These are phyloP conservation scores for Chaetodon trifascialis DNA, from an alignment of 2,113 vertebrate genomes.

Conservation along the genomic window DNA sequence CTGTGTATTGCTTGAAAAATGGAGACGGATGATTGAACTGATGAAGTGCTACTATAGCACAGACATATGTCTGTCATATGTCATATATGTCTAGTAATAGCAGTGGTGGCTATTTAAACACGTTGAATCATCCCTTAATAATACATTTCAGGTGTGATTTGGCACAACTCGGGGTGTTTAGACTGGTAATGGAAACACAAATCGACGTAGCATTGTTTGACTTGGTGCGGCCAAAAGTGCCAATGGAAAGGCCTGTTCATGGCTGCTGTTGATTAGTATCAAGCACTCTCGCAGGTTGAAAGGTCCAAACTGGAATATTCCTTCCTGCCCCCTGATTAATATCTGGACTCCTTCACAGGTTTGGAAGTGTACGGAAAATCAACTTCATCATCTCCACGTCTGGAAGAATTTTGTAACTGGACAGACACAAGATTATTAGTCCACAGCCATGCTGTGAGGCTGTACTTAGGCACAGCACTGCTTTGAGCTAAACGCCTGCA, in stretches of 20 bases:
- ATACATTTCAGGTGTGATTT: too few species aligned
- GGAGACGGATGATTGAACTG: too few species aligned
- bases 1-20: too few species aligned
- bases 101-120: too few species aligned
- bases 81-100: too few species aligned
- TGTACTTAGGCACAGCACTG: not conserved
- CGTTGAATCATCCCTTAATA: too few species aligned
- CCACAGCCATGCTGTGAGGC: not conserved
- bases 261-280: not conserved
- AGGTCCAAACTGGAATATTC: slow-evolving; percentile 4
- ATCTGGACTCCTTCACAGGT: not conserved
- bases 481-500: not conserved
- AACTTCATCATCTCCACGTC: not conserved
- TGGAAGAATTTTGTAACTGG: not conserved
- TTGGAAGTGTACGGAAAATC: slow-evolving; percentile 2
- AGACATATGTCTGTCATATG: too few species aligned
- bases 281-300: not conserved
- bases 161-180: too few species aligned
- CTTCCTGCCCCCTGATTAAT: not conserved
- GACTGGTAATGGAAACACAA: too few species aligned
- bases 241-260: not conserved
- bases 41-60: too few species aligned
- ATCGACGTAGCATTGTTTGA: too few species aligned
- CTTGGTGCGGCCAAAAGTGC: too few species aligned
- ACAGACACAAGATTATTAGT: not conserved